Percentiles rank a stretch among this genome's conserved stretches.
These are phyloP conservation scores for Vombatus ursinus DNA, from an alignment of 2,113 vertebrate species.

Conservation along the genomic window DNA sequence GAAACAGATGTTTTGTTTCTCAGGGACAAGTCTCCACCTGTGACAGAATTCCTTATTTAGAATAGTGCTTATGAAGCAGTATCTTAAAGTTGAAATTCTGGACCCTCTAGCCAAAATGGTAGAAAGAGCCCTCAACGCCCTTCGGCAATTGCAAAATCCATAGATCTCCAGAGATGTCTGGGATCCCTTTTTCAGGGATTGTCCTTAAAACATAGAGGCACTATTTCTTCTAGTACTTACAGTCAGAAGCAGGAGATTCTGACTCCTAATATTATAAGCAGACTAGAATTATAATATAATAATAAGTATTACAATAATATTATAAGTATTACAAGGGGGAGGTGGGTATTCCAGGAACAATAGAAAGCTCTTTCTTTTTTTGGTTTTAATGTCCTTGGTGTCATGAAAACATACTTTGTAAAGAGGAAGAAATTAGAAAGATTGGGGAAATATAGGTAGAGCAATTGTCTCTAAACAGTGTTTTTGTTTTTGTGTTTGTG, in stretches of 20 bases:
- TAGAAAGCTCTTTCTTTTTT: not conserved
- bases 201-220: not conserved
- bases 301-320: not conserved
- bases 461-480: slow-evolving; percentile 28
- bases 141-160: slow-evolving; percentile 53
- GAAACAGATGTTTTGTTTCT: slow-evolving; percentile 71
- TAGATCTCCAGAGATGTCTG: slow-evolving; percentile 9
- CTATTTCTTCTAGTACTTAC: not conserved
- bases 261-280: not conserved
- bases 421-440: slow-evolving; percentile 42
- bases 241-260: not conserved
- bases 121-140: slow-evolving; percentile 44
- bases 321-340: not conserved
- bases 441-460: not conserved
- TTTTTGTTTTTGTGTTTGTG: not conserved
- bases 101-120: not conserved
- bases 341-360: not conserved
- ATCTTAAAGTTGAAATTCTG: slow-evolving; percentile 24
- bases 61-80: slow-evolving; percentile 49
- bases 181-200: not conserved
- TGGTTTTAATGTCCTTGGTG: not conserved
- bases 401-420: slow-evolving; percentile 53
- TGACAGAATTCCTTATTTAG: slow-evolving; percentile 50
- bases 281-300: not conserved
- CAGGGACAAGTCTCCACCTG: slow-evolving; percentile 70